phyloP scores from a whole-genome alignment of 2,113 vertebrate genomes.

The Erpornis zantholeuca region DNA sequence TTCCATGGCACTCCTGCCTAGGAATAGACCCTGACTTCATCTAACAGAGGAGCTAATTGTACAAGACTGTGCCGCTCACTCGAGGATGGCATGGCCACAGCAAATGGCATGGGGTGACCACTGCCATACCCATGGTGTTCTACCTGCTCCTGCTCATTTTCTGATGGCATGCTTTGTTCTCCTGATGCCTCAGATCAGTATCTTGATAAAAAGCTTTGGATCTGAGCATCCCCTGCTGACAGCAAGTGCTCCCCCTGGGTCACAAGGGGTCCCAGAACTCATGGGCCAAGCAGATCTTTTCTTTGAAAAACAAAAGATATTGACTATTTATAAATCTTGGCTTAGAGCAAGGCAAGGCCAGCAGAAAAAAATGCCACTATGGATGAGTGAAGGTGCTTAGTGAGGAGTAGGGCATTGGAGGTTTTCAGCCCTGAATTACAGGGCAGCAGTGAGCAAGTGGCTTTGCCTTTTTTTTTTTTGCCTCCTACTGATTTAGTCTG shows the following conservation, averaged over 20 bases:
- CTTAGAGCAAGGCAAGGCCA: neutral
- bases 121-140: neutral
- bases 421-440: neutral
- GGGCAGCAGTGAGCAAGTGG: neutral
- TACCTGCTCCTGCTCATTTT: neutral
- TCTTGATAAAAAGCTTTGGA: neutral
- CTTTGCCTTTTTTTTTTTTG: neutral
- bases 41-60: neutral
- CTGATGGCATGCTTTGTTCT: neutral
- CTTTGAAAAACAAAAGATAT: neutral
- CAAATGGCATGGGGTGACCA: neutral
- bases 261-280: accelerated
- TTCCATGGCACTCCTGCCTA: neutral
- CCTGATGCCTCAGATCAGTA: neutral
- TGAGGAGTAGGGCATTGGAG: neutral
- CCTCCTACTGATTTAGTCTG: neutral
- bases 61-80: neutral
- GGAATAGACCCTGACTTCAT: constrained; percentile 13
- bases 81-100: neutral
- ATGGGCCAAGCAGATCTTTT: neutral
- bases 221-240: neutral
- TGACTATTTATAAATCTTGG: neutral
- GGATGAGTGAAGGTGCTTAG: neutral
- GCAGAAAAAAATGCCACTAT: neutral
- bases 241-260: neutral